phyloP scores from a whole-genome alignment of 2,797 vertebrate genomes.

The Sebastolobus altivelis region DNA sequence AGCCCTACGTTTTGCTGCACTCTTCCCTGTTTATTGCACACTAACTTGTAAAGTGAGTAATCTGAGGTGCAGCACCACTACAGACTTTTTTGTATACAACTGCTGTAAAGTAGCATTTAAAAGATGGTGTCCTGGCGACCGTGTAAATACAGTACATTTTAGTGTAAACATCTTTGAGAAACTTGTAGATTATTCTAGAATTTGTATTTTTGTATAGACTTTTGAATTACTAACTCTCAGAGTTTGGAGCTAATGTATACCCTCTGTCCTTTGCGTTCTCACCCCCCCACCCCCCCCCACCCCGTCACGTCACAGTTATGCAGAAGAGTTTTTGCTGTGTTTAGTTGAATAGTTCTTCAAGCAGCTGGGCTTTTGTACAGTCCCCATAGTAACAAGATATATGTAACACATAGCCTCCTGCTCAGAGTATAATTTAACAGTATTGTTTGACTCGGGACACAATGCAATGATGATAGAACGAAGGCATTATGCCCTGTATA shows the following conservation, averaged over 20 bases:
- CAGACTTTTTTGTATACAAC: conserved; percentile 78
- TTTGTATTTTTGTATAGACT: conserved; percentile 90
- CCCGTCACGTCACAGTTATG: conserved; percentile 56
- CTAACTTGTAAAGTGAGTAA: conserved; percentile 72
- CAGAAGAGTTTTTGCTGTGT: conserved; percentile 67
- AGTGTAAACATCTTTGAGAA: conserved; percentile 79
- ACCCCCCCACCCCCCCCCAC: conserved; percentile 3
- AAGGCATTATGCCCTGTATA: conserved; percentile 59
- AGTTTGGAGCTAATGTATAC: conserved; percentile 70
- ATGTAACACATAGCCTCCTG: conserved; percentile 58
- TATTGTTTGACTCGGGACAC: conserved; percentile 75
- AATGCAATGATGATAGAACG: conserved; percentile 74
- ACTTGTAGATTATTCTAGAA: conserved; percentile 85
- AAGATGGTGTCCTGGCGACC: conserved; percentile 71
- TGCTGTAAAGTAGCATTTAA: conserved; percentile 85
- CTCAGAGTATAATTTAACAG: conserved; percentile 71
- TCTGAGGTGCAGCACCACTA: conserved; percentile 71
- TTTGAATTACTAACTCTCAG: conserved; percentile 77
- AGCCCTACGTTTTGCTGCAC: conserved; percentile 78
- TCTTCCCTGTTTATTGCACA: conserved; percentile 78
- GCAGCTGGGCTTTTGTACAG: conserved; percentile 72
- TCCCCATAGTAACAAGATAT: conserved; percentile 55
- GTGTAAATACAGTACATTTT: conserved; percentile 83
- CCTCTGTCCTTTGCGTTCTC: conserved; percentile 57
- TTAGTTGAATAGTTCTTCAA: conserved; percentile 57